Percentiles rank a stretch among this genome's conserved stretches.
phyloP scores from a whole-genome alignment of 2,888 invertebrate species.

The Atethmia centrago region DNA sequence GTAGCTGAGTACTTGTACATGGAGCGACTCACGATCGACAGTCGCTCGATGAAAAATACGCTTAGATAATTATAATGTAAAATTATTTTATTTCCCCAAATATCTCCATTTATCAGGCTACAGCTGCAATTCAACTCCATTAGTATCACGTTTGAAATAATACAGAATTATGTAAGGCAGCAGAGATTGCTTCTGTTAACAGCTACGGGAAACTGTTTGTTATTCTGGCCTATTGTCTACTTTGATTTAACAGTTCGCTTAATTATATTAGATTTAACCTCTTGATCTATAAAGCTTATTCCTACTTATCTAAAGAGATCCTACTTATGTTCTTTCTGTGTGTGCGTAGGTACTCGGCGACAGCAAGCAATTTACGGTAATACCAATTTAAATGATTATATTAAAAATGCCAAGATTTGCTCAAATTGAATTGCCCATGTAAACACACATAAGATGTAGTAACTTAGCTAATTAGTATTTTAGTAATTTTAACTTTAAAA shows the following conservation, averaged over 20 bases:
- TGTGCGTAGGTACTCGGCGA: neutral
- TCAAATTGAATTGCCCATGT: neutral
- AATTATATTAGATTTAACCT: conserved; percentile 41
- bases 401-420: neutral
- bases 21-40: neutral
- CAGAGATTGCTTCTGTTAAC: conserved; percentile 18
- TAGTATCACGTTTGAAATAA: conserved; percentile 9
- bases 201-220: conserved; percentile 35
- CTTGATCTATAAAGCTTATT: conserved; percentile 12
- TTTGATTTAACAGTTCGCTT: conserved; percentile 39
- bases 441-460: neutral
- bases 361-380: neutral
- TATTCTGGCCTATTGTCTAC: conserved; percentile 35
- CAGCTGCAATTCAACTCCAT: neutral
- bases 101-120: neutral
- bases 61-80: neutral
- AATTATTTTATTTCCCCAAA: neutral
- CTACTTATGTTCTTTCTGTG: too few relatives aligned
- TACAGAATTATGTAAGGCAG: neutral
- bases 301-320: conserved; percentile 7
- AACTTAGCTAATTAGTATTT: neutral
- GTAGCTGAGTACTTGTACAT: neutral
- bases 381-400: neutral
- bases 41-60: too few relatives aligned
- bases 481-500: neutral